phyloP scores from a whole-genome alignment of 2,113 vertebrate genomes.

The Protomyctophum bolini region DNA sequence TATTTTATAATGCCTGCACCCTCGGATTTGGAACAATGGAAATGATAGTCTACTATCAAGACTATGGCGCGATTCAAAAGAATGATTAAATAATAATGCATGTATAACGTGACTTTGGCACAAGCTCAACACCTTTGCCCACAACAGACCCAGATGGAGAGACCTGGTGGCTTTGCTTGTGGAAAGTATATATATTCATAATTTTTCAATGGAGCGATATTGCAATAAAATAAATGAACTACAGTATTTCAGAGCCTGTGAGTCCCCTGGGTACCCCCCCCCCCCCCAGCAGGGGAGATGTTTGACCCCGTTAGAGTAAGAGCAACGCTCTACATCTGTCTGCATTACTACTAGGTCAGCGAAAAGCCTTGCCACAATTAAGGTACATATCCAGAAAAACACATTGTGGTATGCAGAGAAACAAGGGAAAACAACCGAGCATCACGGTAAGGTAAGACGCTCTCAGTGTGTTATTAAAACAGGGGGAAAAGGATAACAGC shows the following conservation, averaged over 20 bases:
- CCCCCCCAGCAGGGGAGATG: no score
- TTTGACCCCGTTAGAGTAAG: slow-evolving; percentile 71
- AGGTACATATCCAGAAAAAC: slow-evolving; percentile 48
- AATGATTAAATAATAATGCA: no score
- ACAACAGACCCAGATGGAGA: no score
- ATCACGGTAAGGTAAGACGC: slow-evolving; percentile 31
- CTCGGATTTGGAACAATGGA: no score
- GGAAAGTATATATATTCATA: slow-evolving; percentile 7
- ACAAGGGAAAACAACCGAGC: slow-evolving; percentile 10
- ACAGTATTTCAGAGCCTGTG: neutral
- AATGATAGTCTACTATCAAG: no score
- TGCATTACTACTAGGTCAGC: slow-evolving; percentile 59
- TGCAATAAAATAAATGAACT: neutral
- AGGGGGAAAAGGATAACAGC: no score
- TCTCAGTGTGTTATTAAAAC: neutral
- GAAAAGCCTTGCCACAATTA: slow-evolving; percentile 47
- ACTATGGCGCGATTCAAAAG: no score
- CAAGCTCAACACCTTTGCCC: no score
- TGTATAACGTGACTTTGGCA: no score
- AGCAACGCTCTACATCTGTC: slow-evolving; percentile 63
- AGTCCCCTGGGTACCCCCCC: no score
- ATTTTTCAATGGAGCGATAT: slow-evolving; percentile 15
- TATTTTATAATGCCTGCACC: no score
- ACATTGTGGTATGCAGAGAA: slow-evolving; percentile 48
- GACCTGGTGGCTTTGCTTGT: no score